Evolutionary conservation across 2,888 invertebrate species (phyloP).

Genomic region (Opisthograptis luteolata): DNA sequence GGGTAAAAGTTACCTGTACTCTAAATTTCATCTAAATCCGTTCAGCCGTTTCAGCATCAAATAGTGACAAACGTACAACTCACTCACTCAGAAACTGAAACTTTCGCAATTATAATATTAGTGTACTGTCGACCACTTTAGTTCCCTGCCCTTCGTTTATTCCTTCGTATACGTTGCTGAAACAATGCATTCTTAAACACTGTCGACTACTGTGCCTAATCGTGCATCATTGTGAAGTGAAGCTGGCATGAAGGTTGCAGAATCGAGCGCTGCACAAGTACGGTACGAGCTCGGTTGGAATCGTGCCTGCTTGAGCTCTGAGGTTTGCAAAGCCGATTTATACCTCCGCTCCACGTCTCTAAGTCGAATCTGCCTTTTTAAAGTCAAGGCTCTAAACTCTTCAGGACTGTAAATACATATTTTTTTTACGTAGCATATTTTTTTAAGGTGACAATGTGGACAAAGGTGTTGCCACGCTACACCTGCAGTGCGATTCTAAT

Average conservation of each 20-base stretch:
- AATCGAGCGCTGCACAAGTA: not conserved
- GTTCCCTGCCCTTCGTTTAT: too few relatives aligned
- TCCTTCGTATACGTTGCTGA: too few relatives aligned
- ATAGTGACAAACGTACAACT: too few relatives aligned
- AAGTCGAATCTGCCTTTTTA: not conserved
- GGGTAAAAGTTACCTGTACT: too few relatives aligned
- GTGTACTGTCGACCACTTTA: too few relatives aligned
- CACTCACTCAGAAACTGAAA: too few relatives aligned
- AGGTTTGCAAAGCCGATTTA: constrained; percentile 6
- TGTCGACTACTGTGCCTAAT: not conserved
- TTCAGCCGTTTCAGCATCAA: too few relatives aligned
- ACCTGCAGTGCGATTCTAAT: too few relatives aligned
- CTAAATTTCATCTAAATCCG: too few relatives aligned
- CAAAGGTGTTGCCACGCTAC: not conserved
- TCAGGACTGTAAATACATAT: not conserved
- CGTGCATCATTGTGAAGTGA: not conserved
- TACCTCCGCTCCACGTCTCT: not conserved
- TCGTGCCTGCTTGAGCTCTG: not conserved
- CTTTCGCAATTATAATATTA: too few relatives aligned
- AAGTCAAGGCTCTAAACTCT: not conserved
- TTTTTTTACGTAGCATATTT: too few relatives aligned
- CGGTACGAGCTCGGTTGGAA: not conserved
- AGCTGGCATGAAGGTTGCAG: not conserved
- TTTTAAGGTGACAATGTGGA: too few relatives aligned
- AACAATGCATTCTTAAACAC: not conserved